These are phyloP conservation scores for Cheirogaleus major DNA, from an alignment of 2,797 vertebrate genomes.

Conservation along the genomic window DNA sequence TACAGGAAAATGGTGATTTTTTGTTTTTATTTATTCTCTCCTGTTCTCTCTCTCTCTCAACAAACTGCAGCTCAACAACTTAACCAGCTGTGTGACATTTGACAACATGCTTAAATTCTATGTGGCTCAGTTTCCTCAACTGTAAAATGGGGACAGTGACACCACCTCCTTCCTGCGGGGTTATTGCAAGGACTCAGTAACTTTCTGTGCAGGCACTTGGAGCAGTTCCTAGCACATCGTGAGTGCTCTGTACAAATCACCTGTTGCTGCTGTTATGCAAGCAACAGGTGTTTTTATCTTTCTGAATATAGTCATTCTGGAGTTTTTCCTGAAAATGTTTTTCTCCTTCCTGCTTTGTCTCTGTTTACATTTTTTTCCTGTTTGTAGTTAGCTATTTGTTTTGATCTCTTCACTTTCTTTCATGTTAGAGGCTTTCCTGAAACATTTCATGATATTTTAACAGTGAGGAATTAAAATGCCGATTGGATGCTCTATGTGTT, in stretches of 20 bases:
- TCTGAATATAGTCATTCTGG: not conserved
- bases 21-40: not conserved
- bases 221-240: not conserved
- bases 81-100: not conserved
- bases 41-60: not conserved
- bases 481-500: not conserved
- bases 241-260: not conserved
- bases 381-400: not conserved
- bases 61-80: not conserved
- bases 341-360: not conserved
- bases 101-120: not conserved
- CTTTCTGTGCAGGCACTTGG: not conserved
- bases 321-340: not conserved
- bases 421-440: not conserved
- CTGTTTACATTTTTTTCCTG: not conserved
- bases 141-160: not conserved
- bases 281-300: not conserved
- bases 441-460: not conserved
- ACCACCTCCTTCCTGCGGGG: not conserved
- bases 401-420: not conserved
- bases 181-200: not conserved
- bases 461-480: not conserved
- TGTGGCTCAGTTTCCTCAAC: not conserved
- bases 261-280: not conserved
- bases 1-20: not conserved